phyloP scores from a whole-genome alignment of 2,888 invertebrate species.

The Nudaria mundana region DNA sequence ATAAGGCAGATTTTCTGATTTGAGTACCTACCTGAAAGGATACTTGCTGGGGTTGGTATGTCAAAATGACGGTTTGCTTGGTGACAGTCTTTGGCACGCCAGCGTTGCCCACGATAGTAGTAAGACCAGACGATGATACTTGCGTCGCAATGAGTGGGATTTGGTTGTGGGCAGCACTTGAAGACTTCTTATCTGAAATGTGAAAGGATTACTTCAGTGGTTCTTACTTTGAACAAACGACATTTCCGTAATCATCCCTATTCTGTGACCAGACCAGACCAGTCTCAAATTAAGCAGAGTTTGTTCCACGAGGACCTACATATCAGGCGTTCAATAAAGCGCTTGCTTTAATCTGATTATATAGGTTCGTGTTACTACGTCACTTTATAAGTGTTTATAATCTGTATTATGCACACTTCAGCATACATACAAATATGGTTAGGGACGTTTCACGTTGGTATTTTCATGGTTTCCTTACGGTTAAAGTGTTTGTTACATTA shows the following conservation, averaged over 20 bases:
- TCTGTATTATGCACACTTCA: constrained; percentile 4
- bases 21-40: constrained; percentile 42
- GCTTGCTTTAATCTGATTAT: constrained; percentile 19
- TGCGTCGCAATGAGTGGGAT: constrained; percentile 57
- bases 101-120: constrained; percentile 56
- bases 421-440: constrained; percentile 4
- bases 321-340: constrained; percentile 2
- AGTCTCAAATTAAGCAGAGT: no score
- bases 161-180: constrained; percentile 54
- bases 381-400: constrained; percentile 9
- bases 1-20: no score
- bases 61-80: constrained; percentile 75
- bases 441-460: no score
- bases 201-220: not conserved
- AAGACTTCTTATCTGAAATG: constrained; percentile 64
- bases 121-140: constrained; percentile 55
- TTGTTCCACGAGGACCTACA: not conserved
- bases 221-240: no score
- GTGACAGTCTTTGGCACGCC: constrained; percentile 69
- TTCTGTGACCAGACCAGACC: no score
- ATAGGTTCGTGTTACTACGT: constrained; percentile 4
- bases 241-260: no score
- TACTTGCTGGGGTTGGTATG: constrained; percentile 70
- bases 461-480: not conserved
- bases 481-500: no score